Conservation (phyloP, 2,888 invertebrate genomes). For the Lucinisca nassula region DNA sequence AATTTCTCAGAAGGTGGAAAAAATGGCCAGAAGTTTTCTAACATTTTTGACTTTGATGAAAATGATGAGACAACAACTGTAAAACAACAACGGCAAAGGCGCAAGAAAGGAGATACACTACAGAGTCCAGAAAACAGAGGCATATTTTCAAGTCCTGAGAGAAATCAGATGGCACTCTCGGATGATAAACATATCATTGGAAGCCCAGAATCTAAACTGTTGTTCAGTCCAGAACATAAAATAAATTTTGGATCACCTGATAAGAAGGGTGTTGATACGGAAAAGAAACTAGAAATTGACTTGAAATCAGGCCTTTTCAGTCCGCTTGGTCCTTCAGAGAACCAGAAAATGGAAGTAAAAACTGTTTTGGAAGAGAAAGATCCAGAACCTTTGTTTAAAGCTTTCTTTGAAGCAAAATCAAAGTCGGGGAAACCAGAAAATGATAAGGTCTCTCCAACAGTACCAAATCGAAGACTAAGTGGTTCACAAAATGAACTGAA, state of each 20-base stretch:
- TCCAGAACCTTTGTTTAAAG: conserved; percentile 69
- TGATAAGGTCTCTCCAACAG: conserved; percentile 5
- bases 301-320: conserved; percentile 59
- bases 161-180: background rate
- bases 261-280: conserved; percentile 29
- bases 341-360: conserved; percentile 51
- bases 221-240: conserved; percentile 60
- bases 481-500: background rate
- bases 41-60: conserved; percentile 83
- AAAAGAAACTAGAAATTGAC: conserved; percentile 32
- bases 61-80: conserved; percentile 66
- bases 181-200: conserved; percentile 57
- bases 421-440: conserved; percentile 43
- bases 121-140: conserved; percentile 64
- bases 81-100: conserved; percentile 43
- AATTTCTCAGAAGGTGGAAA: conserved; percentile 25
- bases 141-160: conserved; percentile 64
- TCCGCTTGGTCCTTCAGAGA: conserved; percentile 52
- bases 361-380: conserved; percentile 57
- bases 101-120: conserved; percentile 64
- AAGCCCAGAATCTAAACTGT: conserved; percentile 53
- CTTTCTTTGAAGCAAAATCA: conserved; percentile 67
- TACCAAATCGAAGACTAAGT: background rate
- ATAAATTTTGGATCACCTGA: conserved; percentile 10
- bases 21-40: conserved; percentile 51